Evolutionary conservation across 2,113 vertebrate genomes (phyloP), one percentile per base, ranked within the genome.

Genomic region (Oncorhynchus kisutch): DNA sequence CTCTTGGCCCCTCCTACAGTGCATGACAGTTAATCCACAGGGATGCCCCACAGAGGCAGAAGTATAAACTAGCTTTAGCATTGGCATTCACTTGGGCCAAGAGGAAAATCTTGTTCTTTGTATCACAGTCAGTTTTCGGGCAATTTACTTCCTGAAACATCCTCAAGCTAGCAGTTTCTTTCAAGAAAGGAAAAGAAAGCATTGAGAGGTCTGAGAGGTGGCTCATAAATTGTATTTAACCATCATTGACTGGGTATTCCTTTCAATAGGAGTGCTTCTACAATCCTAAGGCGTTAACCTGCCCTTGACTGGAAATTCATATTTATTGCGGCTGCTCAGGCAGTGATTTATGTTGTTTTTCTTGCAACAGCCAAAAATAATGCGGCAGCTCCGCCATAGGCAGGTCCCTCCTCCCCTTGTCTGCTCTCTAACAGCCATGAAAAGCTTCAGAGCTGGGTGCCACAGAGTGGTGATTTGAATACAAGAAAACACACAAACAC

Each of bases 321-420:
- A 84, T 84, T 81, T 81, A 84, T 84, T 73, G 24, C 60, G 48
- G 70, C 76, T 66, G 66, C 66, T 62, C 79, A 7, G 54, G 57
- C 70, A 74, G 80, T 81, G 82, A 84, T 81, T 84, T 81, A 84
- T 84, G 79, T 78, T 84, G 76, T 75, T 78, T 78, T 81, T 76
- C 76, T 76, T 74, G 78, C 76, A 34, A 73, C 59, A 71, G 78
- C 70, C 79, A 72, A 78, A 84, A 76, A 73, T 77, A 84, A 68
- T 62, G 25, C 9, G 24, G 65, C 62, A 69, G 70, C 25, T 67
- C 4, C 60, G 65, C 14, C 45, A 70, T 48, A 18, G 72, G 45
- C 65, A 59, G 66, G 48, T 25, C 67, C 51, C 74, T 68, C 51
- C 70, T 70, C 24, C 67, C 24, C 27, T 31, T 60, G 71, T 72